Evolutionary conservation across 2,888 invertebrate genomes (phyloP).

Genomic region (Salpingus planirostris): DNA sequence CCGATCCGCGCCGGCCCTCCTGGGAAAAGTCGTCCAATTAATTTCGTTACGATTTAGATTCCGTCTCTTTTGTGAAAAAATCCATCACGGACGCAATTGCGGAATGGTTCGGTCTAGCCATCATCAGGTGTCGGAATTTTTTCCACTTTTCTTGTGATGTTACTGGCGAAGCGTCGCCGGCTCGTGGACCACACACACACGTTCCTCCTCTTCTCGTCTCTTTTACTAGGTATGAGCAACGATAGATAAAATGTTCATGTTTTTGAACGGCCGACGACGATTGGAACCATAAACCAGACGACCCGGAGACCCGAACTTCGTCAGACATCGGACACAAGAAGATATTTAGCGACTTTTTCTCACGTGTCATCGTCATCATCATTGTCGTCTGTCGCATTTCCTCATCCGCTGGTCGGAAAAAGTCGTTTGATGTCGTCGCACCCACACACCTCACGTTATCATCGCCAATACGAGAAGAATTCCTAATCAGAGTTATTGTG

Average conservation of each 20-base stretch:
- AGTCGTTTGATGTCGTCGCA: too few species aligned
- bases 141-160: background rate
- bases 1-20: too few species aligned
- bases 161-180: background rate
- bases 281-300: background rate
- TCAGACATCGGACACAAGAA: background rate
- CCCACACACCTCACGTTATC: too few species aligned
- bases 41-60: background rate
- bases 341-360: too few species aligned
- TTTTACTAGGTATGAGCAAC: background rate
- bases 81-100: too few species aligned
- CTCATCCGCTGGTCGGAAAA: too few species aligned
- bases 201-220: background rate
- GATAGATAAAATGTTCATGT: background rate
- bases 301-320: background rate
- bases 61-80: too few species aligned
- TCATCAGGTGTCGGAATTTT: background rate
- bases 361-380: too few species aligned
- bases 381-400: too few species aligned
- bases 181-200: background rate
- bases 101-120: too few species aligned
- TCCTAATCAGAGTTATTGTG: too few species aligned
- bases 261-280: background rate
- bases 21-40: background rate
- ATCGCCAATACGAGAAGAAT: too few species aligned